Percentiles rank a stretch among this genome's conserved stretches.
Evolutionary conservation across 2,797 vertebrate genomes (phyloP).

Genomic region (Aotus griseimembra): DNA sequence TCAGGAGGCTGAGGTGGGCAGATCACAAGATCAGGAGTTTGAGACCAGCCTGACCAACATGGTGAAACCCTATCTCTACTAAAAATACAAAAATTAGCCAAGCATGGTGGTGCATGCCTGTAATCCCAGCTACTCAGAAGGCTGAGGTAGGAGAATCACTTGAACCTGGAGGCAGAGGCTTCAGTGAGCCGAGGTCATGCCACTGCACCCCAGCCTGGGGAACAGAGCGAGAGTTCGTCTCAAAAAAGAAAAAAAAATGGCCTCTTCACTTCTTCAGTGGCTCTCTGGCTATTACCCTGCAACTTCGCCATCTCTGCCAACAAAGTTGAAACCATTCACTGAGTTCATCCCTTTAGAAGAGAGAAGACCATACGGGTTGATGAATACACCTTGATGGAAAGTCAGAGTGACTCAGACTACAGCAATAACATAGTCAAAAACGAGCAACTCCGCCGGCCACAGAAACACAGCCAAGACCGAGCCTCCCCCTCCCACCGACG

Average conservation of each 20-base stretch:
- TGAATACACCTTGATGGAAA: neutral
- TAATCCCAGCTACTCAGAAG: neutral
- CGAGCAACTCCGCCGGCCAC: neutral
- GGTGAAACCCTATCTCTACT: too few species aligned
- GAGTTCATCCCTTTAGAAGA: neutral
- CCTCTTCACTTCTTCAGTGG: neutral
- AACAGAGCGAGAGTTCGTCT: too few species aligned
- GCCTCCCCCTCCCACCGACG: accelerated
- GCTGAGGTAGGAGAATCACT: neutral
- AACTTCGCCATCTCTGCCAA: neutral
- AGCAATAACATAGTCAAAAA: accelerated
- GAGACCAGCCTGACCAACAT: too few species aligned
- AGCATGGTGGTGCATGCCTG: too few species aligned
- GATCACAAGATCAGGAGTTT: too few species aligned
- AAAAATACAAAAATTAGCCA: neutral
- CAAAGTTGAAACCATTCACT: neutral
- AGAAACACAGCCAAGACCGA: accelerated
- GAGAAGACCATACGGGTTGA: neutral
- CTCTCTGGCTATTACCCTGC: neutral
- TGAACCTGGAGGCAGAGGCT: neutral
- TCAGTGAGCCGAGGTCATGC: accelerated
- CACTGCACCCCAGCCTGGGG: neutral
- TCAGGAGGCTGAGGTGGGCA: too few species aligned
- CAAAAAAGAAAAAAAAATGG: neutral
- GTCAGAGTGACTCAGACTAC: neutral